Conservation (phyloP, 1,140 invertebrate species). For the Harpegnathos saltator region DNA sequence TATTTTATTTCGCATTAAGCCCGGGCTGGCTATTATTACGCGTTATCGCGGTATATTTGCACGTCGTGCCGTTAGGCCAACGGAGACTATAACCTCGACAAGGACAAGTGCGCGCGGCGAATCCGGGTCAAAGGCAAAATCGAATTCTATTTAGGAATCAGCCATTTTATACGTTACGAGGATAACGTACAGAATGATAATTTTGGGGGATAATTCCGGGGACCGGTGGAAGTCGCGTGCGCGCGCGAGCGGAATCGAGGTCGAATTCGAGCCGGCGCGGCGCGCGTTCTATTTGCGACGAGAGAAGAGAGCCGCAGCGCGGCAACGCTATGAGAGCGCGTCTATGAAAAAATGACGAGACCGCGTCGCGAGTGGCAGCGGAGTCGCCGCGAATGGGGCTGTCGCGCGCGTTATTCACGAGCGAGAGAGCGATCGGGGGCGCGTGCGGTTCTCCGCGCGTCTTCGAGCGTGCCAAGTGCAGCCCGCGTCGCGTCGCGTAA, state of each 20-base stretch:
- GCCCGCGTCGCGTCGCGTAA: neutral
- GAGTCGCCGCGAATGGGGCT: constrained; percentile 12
- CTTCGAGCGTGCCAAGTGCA: too few species aligned
- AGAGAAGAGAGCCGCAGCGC: neutral
- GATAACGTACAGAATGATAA: constrained; percentile 41
- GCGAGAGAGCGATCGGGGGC: neutral
- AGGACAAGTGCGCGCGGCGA: neutral
- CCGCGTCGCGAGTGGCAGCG: constrained; percentile 1
- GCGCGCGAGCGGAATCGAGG: constrained; percentile 31
- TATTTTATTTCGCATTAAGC: too few species aligned
- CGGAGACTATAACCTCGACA: too few species aligned
- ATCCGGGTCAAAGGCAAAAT: constrained; percentile 43
- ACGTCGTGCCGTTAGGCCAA: too few species aligned
- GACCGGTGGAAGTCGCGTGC: neutral
- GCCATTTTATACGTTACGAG: neutral
- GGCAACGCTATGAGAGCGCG: neutral
- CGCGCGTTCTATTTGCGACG: constrained; percentile 28
- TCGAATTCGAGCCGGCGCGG: constrained; percentile 13
- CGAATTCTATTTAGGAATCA: constrained; percentile 43
- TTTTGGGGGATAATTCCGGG: constrained; percentile 18
- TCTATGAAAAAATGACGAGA: constrained; percentile 37
- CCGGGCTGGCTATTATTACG: too few species aligned
- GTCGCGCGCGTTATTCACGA: constrained; percentile 1
- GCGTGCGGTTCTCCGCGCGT: neutral
- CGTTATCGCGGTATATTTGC: too few species aligned